Evolutionary conservation across 2,113 vertebrate genomes (phyloP).

Genomic region (Xyliphius kryptos): DNA sequence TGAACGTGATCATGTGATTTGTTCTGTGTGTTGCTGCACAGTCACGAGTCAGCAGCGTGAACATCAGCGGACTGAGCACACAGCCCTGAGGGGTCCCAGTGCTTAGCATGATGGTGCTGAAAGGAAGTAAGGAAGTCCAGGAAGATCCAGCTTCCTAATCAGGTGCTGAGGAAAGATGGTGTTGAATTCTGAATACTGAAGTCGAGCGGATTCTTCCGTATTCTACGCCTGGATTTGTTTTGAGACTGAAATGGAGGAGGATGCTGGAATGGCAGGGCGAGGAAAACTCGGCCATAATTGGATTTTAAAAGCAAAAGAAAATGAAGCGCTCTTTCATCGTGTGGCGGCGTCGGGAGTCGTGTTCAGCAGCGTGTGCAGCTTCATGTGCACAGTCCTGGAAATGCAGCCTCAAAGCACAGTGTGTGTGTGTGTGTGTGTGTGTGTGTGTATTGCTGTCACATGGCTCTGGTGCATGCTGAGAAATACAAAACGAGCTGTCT

Average conservation of each 20-base stretch:
- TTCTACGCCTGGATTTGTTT: too few relatives aligned
- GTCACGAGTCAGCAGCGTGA: too few relatives aligned
- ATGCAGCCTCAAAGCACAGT: conserved; percentile 26
- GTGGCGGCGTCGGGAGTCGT: conserved; percentile 8
- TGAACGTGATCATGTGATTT: too few relatives aligned
- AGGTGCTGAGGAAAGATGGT: too few relatives aligned
- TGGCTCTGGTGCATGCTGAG: conserved; percentile 27
- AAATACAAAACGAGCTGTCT: conserved; percentile 35
- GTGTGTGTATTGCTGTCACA: conserved; percentile 22
- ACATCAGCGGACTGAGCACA: too few relatives aligned
- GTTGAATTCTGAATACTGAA: too few relatives aligned
- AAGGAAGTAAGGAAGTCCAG: too few relatives aligned
- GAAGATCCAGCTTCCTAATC: too few relatives aligned
- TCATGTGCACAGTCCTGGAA: conserved; percentile 27
- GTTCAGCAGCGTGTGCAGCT: conserved; percentile 24
- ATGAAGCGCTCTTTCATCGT: conserved; percentile 21
- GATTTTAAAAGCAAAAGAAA: conserved; percentile 34
- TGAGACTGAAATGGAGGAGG: neutral
- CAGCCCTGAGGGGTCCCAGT: too few relatives aligned
- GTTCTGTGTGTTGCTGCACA: too few relatives aligned
- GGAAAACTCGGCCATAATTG: conserved; percentile 32
- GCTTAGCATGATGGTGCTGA: too few relatives aligned
- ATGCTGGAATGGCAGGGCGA: conserved; percentile 7
- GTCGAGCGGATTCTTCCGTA: too few relatives aligned
- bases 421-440: conserved; percentile 14